These are phyloP conservation scores for Cassiopea xamachana DNA, from an alignment of 30 jellyfish, hydroid and myxozoan genomes.

Conservation along the genomic window DNA sequence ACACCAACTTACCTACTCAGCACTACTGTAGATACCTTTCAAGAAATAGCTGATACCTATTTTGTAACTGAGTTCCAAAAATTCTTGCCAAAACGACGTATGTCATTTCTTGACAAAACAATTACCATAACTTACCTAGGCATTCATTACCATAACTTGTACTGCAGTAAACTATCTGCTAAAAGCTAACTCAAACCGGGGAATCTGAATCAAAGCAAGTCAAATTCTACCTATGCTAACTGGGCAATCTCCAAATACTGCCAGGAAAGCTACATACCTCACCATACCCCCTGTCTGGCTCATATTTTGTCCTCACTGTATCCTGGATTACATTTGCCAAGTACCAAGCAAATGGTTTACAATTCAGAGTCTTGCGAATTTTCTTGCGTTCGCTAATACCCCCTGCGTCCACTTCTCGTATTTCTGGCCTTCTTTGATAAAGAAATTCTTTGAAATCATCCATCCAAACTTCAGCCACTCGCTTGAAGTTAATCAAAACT, in stretches of 20 bases:
- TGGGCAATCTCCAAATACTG: neutral
- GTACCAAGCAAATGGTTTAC: slow-evolving; percentile 96
- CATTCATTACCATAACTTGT: too few species aligned
- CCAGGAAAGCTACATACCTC: slow-evolving; percentile 63
- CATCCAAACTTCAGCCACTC: slow-evolving; percentile 99
- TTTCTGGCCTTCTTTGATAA: slow-evolving; percentile 85
- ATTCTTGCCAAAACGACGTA: too few species aligned
- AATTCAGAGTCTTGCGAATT: slow-evolving; percentile 76
- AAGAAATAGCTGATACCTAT: too few species aligned
- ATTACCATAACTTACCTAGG: too few species aligned
- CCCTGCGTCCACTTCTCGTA: slow-evolving; percentile 85
- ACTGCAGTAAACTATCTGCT: too few species aligned
- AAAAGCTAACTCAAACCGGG: too few species aligned
- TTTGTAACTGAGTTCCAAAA: too few species aligned
- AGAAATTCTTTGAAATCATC: slow-evolving; percentile 94
- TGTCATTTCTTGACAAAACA: too few species aligned
- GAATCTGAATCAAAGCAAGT: too few species aligned
- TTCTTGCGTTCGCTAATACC: slow-evolving; percentile 74
- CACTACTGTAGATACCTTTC: too few species aligned
- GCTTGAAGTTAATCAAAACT: slow-evolving; percentile 87
- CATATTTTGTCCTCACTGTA: slow-evolving; percentile 91
- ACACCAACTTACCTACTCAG: too few species aligned
- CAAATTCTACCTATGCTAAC: neutral
- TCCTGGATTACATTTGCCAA: slow-evolving; percentile 92
- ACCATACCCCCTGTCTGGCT: slow-evolving; percentile 97